Base-by-base conservation (phyloP, 1,140 invertebrate genomes). In the Epicauta chinensis region DNA sequence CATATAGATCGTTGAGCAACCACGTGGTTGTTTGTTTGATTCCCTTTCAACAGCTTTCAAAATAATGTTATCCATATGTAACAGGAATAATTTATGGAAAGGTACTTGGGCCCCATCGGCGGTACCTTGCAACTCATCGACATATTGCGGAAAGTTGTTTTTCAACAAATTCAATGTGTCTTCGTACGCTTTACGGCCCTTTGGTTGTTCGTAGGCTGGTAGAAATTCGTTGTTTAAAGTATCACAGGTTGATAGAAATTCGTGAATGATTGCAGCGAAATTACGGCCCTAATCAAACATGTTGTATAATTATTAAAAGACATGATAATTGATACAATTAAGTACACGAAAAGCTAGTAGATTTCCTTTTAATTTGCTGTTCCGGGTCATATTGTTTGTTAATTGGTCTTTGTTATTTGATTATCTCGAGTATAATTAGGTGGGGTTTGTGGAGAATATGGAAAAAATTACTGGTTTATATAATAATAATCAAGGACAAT, bases 31-130 rank as follows among this genome's bases (percentile, higher is more conserved):
- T 49, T 77, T 79, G 29, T 61, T 66, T 32, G 64, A 65, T 16
- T 71, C 70, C 41, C 74, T 74, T 37, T 75, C 73, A 14, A 77
- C 69, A 0, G 79, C 77, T 49, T 78, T 81, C 1, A 82, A 78
- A 30, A 87, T 71, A 29, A 90, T 84, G 57, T 89, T 82, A 59
- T 91, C 89, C 76, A 91, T 77, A 67, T 91, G 87, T 55, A 91
- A 75, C 1, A 92, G 72, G 66, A 92, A 90, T 23, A 93, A 66
- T 89, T 88, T 86, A 59, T 89, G 72, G 67, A 92, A 93, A 1
- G 89, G 83, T 6, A 92, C 83, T 54, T 82, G 74, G 7, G 89
- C 82, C 2, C 90, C 90, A 64, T 91, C 86, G 11, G 90, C 87
- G 2, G 83, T 83, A 29, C 90, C 90, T 69, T 89, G 77, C n/a